These are phyloP conservation scores for Rotaria magnacalcarata DNA, from an alignment of 2,888 invertebrate species.

Conservation along the genomic window DNA sequence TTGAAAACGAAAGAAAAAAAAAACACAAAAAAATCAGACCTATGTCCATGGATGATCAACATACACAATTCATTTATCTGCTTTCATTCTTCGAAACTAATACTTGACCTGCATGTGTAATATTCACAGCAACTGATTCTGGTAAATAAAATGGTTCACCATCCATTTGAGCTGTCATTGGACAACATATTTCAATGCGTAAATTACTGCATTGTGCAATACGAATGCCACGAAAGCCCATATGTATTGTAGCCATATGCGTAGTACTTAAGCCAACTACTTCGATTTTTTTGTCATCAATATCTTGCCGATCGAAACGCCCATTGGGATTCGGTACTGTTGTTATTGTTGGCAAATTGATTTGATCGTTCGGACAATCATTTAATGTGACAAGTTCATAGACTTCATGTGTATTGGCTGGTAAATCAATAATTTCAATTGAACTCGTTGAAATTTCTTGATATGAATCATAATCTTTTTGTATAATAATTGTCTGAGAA, in stretches of 20 bases:
- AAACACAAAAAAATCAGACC: background rate
- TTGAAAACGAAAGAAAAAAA: background rate
- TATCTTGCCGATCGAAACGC: slow-evolving; percentile 11
- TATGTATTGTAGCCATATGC: slow-evolving; percentile 9
- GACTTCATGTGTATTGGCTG: slow-evolving; percentile 9
- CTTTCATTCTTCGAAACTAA: background rate
- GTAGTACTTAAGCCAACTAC: slow-evolving; percentile 19
- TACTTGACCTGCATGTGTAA: slow-evolving; percentile 22
- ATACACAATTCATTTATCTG: background rate
- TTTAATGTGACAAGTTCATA: slow-evolving; percentile 21
- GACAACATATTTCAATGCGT: background rate
- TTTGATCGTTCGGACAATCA: background rate
- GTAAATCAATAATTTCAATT: slow-evolving; percentile 17
- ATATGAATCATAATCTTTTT: slow-evolving; percentile 15
- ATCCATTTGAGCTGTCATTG: slow-evolving; percentile 36
- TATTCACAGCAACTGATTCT: background rate
- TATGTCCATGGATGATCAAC: too few species aligned
- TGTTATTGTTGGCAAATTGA: background rate
- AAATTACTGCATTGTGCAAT: slow-evolving; percentile 20
- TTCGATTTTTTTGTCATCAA: slow-evolving; percentile 33
- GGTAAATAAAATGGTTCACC: slow-evolving; percentile 36
- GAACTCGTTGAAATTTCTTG: slow-evolving; percentile 21
- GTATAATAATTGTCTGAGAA: background rate
- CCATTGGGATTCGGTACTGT: background rate
- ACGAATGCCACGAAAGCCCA: slow-evolving; percentile 26